Base-by-base conservation (phyloP, 2,888 invertebrate genomes). In the Drosophila nr. perissopoda region DNA sequence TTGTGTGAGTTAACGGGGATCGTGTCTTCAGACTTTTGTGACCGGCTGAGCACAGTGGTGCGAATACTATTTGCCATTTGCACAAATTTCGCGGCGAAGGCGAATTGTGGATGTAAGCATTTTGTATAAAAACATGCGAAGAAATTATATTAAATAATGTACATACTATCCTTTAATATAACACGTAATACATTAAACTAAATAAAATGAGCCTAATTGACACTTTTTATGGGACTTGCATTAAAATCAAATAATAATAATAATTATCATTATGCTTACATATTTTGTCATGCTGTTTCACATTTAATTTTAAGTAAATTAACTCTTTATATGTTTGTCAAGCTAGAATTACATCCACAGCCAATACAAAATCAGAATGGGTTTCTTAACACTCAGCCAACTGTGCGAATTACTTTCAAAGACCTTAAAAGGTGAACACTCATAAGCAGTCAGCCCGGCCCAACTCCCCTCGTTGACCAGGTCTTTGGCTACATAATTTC, bases 401-500 rank as follows among this genome's bases (percentile, higher is more conserved):
- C 79, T 76, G 84, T 83, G 42, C 64, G 11, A 51, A 54, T 53
- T 51, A 33, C 62, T 67, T 66, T 68, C 68, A 70, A 70, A 81
- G 71, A 72, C 68, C 76, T 71, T 82, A 72, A 82, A 83, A 84
- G 78, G 86, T 83, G 82, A 85, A 83, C 80, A 78, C 82, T 76
- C 82, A 69, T 13, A 56, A 62, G 25, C 69, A 56, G 52, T 38
- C 57, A 31, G 52, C 62, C 46, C 65, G 27, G 6, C 60, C 27
- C 18, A 61, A 38, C 60, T 57, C 18, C 48, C 36, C 25, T 42
- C 21, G 40, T 10, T 54, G 49, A 0, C 58, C 64, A 68, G 60
- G 65, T 63, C 73, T 73, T 79, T 77, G 71, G 91, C 81, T 79
- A 91, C 91, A 90, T 91, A 91, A 91, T 91, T 90, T 90, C 82